These are phyloP conservation scores for Colius striatus DNA, from an alignment of 2,113 vertebrate species.

Conservation along the genomic window DNA sequence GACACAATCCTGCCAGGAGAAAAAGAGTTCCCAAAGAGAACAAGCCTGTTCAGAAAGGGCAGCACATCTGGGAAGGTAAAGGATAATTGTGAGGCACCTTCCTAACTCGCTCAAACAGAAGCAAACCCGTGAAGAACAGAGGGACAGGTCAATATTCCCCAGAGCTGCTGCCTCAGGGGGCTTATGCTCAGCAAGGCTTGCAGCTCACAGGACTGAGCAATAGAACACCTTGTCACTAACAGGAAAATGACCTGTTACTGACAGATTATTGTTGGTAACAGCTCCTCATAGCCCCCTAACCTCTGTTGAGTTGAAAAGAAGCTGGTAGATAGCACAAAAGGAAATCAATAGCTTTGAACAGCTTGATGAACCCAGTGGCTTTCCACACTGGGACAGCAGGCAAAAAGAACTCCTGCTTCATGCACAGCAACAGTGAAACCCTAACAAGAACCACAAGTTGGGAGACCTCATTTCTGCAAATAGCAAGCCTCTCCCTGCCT, in stretches of 20 bases:
- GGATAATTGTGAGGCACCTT: not conserved
- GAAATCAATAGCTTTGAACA: not conserved
- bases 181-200: not conserved
- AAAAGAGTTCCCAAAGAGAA: not conserved
- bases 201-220: not conserved
- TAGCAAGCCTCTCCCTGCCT: not conserved
- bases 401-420: not conserved
- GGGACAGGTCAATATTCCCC: not conserved
- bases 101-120: not conserved
- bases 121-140: not conserved
- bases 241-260: conserved; percentile 1
- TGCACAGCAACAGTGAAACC: not conserved
- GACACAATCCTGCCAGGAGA: not conserved
- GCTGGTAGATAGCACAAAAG: not conserved
- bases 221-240: not conserved
- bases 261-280: not conserved
- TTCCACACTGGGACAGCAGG: not conserved
- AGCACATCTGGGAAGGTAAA: not conserved
- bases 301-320: not conserved
- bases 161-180: not conserved
- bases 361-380: not conserved
- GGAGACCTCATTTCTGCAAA: not conserved
- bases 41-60: not conserved
- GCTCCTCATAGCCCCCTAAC: not conserved
- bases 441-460: not conserved